phyloP scores from a whole-genome alignment of 2,888 invertebrate species.

The Sisyra nigra region DNA sequence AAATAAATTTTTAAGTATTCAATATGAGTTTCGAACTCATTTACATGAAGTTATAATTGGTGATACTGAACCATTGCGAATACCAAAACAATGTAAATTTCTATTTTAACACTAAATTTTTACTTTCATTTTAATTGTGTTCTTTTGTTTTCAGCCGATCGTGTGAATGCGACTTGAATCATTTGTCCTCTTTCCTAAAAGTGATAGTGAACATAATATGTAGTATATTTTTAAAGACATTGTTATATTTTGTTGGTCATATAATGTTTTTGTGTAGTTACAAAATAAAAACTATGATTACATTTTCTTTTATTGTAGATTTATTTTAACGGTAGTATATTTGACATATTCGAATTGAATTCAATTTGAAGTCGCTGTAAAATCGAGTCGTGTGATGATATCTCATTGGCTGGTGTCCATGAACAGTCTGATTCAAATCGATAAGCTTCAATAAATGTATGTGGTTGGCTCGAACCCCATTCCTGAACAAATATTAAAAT shows the following conservation, averaged over 20 bases:
- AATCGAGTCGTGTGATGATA: slow-evolving; percentile 22
- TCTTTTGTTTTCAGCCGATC: slow-evolving; percentile 22
- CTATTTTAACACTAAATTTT: slow-evolving; percentile 4
- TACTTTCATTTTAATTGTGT: slow-evolving; percentile 6
- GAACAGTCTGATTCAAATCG: slow-evolving; percentile 50
- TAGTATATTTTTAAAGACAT: neutral
- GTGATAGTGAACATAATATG: neutral
- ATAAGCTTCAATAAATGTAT: slow-evolving; percentile 46
- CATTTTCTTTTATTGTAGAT: neutral
- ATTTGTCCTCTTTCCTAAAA: neutral
- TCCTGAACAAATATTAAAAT: slow-evolving; percentile 35
- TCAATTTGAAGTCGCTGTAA: neutral
- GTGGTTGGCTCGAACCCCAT: slow-evolving; percentile 46
- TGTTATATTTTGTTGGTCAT: neutral
- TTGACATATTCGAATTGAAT: neutral
- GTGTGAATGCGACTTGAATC: slow-evolving; percentile 22
- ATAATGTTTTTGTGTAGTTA: neutral
- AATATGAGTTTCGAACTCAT: slow-evolving; percentile 69
- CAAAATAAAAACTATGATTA: neutral
- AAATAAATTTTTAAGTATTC: slow-evolving; percentile 70
- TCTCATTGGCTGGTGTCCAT: slow-evolving; percentile 44
- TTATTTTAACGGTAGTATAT: neutral
- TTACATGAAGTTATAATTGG: slow-evolving; percentile 62
- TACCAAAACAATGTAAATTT: slow-evolving; percentile 55
- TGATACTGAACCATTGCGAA: slow-evolving; percentile 64